phyloP scores from a whole-genome alignment of 2,113 vertebrate species.

The Chlorodrepanis virens region DNA sequence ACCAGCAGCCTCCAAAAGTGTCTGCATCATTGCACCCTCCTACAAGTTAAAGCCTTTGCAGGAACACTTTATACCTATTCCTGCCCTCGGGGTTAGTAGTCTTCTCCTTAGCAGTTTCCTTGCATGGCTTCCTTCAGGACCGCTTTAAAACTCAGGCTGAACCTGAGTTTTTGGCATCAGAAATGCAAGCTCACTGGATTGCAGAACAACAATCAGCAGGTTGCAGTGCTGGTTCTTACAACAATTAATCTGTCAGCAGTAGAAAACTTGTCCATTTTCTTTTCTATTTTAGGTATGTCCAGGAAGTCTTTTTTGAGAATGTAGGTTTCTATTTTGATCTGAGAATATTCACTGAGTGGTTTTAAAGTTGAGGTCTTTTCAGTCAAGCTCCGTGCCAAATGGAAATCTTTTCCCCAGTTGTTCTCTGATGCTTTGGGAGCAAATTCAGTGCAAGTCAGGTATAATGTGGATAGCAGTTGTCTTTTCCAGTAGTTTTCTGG shows the following conservation, averaged over 20 bases:
- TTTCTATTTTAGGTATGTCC: conserved; percentile 3
- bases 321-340: not conserved
- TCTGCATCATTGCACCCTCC: rapidly evolving
- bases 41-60: not conserved
- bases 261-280: not conserved
- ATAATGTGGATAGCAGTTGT: not conserved
- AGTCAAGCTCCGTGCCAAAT: not conserved
- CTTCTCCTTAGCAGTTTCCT: not conserved
- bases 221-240: not conserved
- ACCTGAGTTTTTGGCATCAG: not conserved
- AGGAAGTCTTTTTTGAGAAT: not conserved
- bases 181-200: not conserved
- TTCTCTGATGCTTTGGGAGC: not conserved
- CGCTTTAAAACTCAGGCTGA: not conserved
- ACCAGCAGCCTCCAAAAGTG: not conserved
- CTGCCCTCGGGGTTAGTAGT: not conserved
- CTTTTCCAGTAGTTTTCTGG: not conserved
- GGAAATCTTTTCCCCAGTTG: not conserved
- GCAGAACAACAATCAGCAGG: not conserved
- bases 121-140: not conserved
- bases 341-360: not conserved
- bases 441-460: not conserved
- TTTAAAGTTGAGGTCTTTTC: not conserved
- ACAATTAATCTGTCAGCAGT: not conserved
- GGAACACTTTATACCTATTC: not conserved